Evolutionary conservation across 2,888 invertebrate genomes (phyloP).

Genomic region (Trissolcus japonicus): DNA sequence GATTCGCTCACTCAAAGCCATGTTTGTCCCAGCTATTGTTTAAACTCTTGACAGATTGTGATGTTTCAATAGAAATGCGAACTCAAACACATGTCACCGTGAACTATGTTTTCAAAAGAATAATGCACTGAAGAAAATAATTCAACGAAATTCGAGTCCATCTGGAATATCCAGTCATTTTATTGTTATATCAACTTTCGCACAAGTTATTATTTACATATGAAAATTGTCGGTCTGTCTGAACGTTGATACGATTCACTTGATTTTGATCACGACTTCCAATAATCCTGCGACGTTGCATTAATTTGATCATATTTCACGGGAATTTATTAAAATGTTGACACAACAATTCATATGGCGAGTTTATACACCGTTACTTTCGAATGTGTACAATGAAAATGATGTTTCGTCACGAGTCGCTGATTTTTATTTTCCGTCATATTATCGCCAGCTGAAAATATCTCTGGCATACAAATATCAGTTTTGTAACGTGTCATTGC

Average conservation of each 20-base stretch:
- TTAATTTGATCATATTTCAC: background rate
- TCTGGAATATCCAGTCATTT: no score
- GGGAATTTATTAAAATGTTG: slow-evolving; percentile 26
- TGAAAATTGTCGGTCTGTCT: no score
- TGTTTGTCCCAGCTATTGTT: slow-evolving; percentile 31
- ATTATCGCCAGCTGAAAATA: no score
- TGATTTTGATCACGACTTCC: slow-evolving; percentile 21
- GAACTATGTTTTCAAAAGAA: no score
- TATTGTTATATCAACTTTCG: no score
- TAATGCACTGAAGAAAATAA: no score
- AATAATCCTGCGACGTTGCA: slow-evolving; percentile 26
- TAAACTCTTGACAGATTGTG: slow-evolving; percentile 22
- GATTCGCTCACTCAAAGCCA: slow-evolving; percentile 14
- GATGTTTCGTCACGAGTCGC: slow-evolving; percentile 1
- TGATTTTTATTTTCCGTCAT: background rate
- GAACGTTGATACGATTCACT: background rate
- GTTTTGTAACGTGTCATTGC: no score
- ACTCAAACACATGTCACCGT: slow-evolving; percentile 8
- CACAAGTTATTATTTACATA: no score
- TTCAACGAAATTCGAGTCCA: no score
- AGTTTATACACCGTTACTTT: slow-evolving; percentile 7
- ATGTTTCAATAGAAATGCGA: slow-evolving; percentile 15
- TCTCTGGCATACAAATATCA: no score
- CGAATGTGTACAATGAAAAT: slow-evolving; percentile 15
- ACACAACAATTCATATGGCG: slow-evolving; percentile 9